Conservation (phyloP, 2,113 vertebrate species). For the Cynocephalus volans region DNA sequence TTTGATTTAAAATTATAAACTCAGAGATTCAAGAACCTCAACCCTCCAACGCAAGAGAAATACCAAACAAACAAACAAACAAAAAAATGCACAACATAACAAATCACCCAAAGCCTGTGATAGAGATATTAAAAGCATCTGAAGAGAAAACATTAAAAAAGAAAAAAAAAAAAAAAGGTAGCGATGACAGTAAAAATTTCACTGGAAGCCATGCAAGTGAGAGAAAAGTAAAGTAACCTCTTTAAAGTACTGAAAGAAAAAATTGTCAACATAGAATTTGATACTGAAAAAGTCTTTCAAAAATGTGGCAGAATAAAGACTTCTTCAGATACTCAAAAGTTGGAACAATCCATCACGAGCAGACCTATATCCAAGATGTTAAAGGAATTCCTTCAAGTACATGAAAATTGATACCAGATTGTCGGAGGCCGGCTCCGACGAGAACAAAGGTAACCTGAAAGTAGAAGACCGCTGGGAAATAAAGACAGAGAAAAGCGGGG, state of each 20-base stretch:
- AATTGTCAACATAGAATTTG: background rate
- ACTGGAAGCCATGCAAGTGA: background rate
- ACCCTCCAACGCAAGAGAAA: background rate
- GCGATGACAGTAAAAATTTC: background rate
- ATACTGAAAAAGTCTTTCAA: background rate
- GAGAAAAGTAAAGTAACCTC: background rate
- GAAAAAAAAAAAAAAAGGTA: background rate
- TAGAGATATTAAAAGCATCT: background rate
- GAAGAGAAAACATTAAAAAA: background rate
- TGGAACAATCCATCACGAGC: background rate
- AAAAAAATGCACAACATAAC: background rate
- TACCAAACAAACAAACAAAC: background rate
- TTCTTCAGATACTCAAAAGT: background rate
- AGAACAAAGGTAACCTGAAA: too few relatives aligned
- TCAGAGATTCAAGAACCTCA: background rate
- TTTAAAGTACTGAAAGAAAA: background rate
- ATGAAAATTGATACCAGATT: background rate
- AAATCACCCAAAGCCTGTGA: background rate
- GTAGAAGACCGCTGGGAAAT: too few relatives aligned
- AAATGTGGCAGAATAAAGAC: background rate
- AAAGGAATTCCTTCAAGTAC: background rate
- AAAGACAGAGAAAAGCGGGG: too few relatives aligned
- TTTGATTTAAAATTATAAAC: background rate
- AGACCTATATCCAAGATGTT: background rate
- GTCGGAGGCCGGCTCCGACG: too few relatives aligned